Percentiles rank a stretch among this genome's conserved stretches.
These are phyloP conservation scores for Neuroscelio doddi DNA, from an alignment of 2,888 invertebrate species.

Conservation along the genomic window DNA sequence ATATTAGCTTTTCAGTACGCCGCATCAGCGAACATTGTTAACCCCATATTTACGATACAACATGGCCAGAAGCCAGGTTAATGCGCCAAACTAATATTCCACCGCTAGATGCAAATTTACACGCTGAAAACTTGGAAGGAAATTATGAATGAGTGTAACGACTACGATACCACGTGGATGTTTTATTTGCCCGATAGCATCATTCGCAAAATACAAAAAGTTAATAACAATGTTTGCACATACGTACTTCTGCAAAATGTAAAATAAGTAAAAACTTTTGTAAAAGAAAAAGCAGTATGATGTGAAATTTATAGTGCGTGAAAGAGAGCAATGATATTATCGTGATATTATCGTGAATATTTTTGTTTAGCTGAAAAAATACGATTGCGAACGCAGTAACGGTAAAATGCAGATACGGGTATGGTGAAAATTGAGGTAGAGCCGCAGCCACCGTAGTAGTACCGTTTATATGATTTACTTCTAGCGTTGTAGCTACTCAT, in stretches of 20 bases:
- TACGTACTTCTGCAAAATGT: no score
- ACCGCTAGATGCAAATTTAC: conserved; percentile 21
- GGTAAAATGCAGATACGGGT: conserved; percentile 27
- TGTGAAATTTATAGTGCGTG: conserved; percentile 39
- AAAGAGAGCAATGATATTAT: conserved; percentile 18
- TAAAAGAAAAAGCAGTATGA: no score
- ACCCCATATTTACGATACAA: conserved; percentile 58
- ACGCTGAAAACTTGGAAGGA: conserved; percentile 1
- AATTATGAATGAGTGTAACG: conserved; percentile 19
- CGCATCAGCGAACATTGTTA: conserved; percentile 50
- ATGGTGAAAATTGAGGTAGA: conserved; percentile 15
- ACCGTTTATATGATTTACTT: conserved; percentile 34
- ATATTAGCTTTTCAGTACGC: conserved; percentile 43
- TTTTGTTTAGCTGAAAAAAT: conserved; percentile 17
- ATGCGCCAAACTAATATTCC: conserved; percentile 55
- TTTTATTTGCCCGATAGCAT: no score
- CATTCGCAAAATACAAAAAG: no score
- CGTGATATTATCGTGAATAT: conserved; percentile 9
- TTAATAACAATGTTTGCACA: no score
- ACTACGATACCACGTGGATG: no score
- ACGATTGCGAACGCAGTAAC: conserved; percentile 25
- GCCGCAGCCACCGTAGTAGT: conserved; percentile 13
- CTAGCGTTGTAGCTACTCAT: conserved; percentile 18
- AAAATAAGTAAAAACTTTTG: no score
- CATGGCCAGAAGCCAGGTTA: conserved; percentile 62